These are phyloP conservation scores for Acanthosepion pharaonis DNA, from an alignment of 2,888 invertebrate species.

Conservation along the genomic window DNA sequence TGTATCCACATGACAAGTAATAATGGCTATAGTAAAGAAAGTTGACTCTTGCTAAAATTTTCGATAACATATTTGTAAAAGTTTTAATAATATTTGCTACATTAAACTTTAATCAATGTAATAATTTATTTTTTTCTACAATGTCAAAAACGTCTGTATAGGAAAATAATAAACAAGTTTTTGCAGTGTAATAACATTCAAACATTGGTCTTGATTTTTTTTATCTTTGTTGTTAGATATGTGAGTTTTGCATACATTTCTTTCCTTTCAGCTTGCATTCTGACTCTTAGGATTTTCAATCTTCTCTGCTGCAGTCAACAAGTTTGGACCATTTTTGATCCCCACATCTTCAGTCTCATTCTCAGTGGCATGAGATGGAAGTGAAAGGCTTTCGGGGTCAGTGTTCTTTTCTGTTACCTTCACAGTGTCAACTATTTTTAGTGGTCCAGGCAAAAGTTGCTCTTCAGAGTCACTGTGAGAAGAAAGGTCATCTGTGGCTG, in stretches of 20 bases:
- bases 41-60: neutral
- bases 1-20: neutral
- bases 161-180: conserved; percentile 33
- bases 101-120: neutral
- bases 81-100: too few species aligned
- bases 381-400: neutral
- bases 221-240: neutral
- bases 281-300: neutral
- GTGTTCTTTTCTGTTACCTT: neutral
- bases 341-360: too few species aligned
- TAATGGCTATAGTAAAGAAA: neutral
- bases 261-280: neutral
- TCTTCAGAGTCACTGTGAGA: conserved; percentile 34
- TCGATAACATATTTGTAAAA: neutral
- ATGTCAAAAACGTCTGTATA: neutral
- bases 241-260: too few species aligned
- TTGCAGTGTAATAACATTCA: neutral
- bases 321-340: neutral
- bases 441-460: neutral
- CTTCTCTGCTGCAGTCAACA: neutral
- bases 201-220: neutral
- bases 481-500: conserved; percentile 20
- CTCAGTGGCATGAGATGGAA: neutral
- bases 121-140: neutral
- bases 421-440: neutral